Percentiles rank a stretch among this genome's conserved stretches.
Evolutionary conservation across 2,113 vertebrate genomes (phyloP).

Genomic region (Crotalus viridis): DNA sequence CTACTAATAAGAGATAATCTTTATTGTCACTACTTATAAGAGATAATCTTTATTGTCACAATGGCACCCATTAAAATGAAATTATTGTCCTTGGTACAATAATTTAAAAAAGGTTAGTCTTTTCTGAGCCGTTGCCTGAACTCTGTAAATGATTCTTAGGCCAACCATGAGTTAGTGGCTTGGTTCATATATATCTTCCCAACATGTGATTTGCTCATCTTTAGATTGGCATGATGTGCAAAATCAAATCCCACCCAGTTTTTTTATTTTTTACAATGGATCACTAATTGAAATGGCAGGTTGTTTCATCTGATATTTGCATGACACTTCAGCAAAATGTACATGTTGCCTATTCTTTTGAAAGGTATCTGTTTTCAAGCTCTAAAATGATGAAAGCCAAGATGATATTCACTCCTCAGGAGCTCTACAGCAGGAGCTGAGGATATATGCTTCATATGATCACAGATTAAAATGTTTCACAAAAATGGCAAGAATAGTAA

Average conservation of each 20-base stretch:
- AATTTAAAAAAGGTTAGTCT: background rate
- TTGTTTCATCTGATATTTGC: background rate
- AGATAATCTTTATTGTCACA: background rate
- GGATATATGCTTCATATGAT: slow-evolving; percentile 14
- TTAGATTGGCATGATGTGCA: background rate
- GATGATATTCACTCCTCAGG: background rate
- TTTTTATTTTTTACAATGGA: background rate
- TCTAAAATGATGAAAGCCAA: background rate
- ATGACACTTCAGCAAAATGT: background rate
- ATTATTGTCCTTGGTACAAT: background rate
- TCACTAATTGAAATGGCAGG: background rate
- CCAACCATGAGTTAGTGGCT: background rate
- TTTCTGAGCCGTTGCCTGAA: background rate
- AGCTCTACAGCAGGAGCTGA: slow-evolving; percentile 12
- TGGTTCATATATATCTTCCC: background rate
- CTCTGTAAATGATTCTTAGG: background rate
- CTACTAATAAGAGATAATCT: background rate
- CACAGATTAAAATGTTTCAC: background rate
- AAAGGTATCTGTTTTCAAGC: background rate
- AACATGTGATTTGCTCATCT: background rate
- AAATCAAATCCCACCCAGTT: background rate
- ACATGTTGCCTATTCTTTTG: too few relatives aligned
- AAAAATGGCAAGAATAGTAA: slow-evolving; percentile 29
- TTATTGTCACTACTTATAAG: background rate
- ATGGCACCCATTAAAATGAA: background rate